Evolutionary conservation across 2,113 vertebrate species (phyloP), one percentile per base, ranked within the genome.

Genomic region (Halcyon malimbica): DNA sequence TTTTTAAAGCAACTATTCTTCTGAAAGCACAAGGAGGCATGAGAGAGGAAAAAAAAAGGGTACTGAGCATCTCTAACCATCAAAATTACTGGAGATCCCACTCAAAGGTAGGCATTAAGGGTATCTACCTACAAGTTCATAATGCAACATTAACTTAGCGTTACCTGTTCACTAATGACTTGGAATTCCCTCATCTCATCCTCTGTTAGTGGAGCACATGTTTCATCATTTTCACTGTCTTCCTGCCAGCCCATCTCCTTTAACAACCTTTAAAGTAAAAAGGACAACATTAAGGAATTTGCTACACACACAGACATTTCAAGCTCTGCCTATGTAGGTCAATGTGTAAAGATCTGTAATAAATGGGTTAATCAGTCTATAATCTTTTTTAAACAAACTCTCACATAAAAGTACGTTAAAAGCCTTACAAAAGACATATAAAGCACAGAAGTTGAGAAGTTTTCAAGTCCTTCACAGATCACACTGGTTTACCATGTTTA

Each of bases 201-300:
- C 92, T 99, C 98, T 62, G 98, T 99, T 83, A 99, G 83, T 23
- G 98, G 98, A 89, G 98, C 98, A 95, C 92, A 99, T 0, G 97
- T 97, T 90, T 98, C 98, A 95, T 99, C 98, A 85, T 98, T 98
- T 96, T 99, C 98, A 96, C 97, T 97, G 60, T 98, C 98, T 93
- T 99, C 98, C 69, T 98, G 98, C 98, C 98, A 99, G 78, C 98
- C 98, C 98, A 99, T 99, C 81, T 98, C 98, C 85, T 98, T 99
- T 91, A 99, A 96, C 68, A 99, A 95, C 65, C 98, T 99, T 94
- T 44, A 87, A 89, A 84, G 21, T 68, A 74, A 83, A 56, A 62
- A 73, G 8, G 42, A 68, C 7, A 69, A 53, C 14, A 57, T 89
- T n/a, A 54, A 46, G 31, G 4, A 68, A 68, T 70, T 70, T 75